Percentiles rank a stretch among this genome's conserved stretches.
phyloP scores from a whole-genome alignment of 2,888 invertebrate species.

The Acrobasis suavella region DNA sequence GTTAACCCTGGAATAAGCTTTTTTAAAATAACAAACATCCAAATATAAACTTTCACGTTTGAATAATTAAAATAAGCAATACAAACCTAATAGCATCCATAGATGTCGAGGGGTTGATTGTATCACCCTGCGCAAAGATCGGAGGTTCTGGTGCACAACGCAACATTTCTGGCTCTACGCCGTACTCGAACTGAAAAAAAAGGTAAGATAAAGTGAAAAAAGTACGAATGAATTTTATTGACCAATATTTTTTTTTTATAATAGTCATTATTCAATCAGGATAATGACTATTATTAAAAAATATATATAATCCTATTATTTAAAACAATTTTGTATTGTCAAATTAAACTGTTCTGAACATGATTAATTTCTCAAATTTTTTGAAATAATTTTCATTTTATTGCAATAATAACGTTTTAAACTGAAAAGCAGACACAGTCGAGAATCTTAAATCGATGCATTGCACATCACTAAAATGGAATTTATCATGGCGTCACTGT shows the following conservation, averaged over 20 bases:
- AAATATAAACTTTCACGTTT: too few relatives aligned
- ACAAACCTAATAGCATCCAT: constrained; percentile 83
- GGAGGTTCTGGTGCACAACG: constrained; percentile 85
- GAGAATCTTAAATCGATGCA: constrained; percentile 1
- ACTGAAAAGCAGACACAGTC: constrained; percentile 19
- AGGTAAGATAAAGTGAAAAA: not conserved
- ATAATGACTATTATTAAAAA: too few relatives aligned
- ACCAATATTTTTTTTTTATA: too few relatives aligned
- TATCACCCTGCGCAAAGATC: constrained; percentile 80
- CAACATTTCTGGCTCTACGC: constrained; percentile 89
- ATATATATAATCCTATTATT: too few relatives aligned
- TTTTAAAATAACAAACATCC: too few relatives aligned
- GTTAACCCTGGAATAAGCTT: too few relatives aligned
- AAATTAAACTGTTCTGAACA: too few relatives aligned
- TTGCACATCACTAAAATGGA: constrained; percentile 25
- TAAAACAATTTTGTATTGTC: too few relatives aligned
- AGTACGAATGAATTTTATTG: not conserved
- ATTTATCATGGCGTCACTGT: constrained; percentile 2
- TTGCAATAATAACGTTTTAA: too few relatives aligned
- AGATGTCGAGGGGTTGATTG: constrained; percentile 70
- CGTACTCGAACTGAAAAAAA: constrained; percentile 86
- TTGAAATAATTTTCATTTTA: too few relatives aligned
- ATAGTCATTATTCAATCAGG: too few relatives aligned
- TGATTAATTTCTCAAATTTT: too few relatives aligned
- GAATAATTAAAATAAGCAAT: not conserved